Conservation (phyloP, 2,797 vertebrate species). For the Sebastes taczanowskii region DNA sequence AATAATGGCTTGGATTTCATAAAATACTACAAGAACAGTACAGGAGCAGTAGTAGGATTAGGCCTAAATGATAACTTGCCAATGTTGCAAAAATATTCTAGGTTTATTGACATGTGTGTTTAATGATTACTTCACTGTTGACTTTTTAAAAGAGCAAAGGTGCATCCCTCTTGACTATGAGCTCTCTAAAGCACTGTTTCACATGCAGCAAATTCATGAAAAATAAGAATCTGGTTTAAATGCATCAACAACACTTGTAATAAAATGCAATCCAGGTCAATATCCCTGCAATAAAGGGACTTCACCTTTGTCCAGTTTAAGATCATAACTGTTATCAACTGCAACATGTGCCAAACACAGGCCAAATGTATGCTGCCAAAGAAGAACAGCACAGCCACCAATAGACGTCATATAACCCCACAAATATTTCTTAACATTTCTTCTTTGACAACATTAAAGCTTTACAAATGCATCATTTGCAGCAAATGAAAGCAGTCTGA, state of each 20-base stretch:
- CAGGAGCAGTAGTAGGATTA: not conserved
- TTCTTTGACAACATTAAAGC: not conserved
- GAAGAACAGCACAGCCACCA: not conserved
- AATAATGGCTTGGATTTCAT: not conserved
- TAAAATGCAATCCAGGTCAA: not conserved
- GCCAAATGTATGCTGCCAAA: not conserved
- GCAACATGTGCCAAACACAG: not conserved
- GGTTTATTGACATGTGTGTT: constrained; percentile 6
- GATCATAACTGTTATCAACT: not conserved
- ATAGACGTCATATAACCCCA: not conserved
- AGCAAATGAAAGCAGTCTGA: not conserved
- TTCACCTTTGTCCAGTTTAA: not conserved
- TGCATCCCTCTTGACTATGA: constrained; percentile 19
- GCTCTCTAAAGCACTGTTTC: too few relatives aligned
- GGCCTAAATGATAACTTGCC: too few relatives aligned
- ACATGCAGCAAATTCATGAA: too few relatives aligned
- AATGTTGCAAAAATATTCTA: not conserved
- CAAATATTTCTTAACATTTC: not conserved
- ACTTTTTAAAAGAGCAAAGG: constrained; percentile 70
- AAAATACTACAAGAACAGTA: not conserved
- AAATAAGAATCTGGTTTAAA: not conserved
- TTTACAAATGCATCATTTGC: not conserved
- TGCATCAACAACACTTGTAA: not conserved
- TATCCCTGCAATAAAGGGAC: not conserved
- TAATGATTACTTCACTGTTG: constrained; percentile 66